Percentiles rank a stretch among this genome's conserved stretches.
These are phyloP conservation scores for Aythya baeri DNA, from an alignment of 2,113 vertebrate genomes.

Conservation along the genomic window DNA sequence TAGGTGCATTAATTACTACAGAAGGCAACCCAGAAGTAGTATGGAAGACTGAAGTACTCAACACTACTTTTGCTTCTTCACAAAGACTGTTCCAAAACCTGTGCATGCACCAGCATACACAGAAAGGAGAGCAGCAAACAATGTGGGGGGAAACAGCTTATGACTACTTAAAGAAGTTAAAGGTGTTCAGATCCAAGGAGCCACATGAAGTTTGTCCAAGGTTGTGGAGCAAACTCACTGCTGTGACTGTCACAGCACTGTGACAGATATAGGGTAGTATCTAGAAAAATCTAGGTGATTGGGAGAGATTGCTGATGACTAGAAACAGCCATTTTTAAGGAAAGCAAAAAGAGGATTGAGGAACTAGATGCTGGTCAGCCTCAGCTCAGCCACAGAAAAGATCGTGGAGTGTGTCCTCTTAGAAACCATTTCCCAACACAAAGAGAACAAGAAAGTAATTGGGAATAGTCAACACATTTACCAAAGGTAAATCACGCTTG, in stretches of 20 bases:
- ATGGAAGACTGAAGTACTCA: not conserved
- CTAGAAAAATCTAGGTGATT: not conserved
- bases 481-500: not conserved
- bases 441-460: not conserved
- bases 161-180: not conserved
- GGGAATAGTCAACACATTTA: not conserved
- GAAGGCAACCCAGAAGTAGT: not conserved
- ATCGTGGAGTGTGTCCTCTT: not conserved
- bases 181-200: not conserved
- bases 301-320: not conserved
- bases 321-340: not conserved
- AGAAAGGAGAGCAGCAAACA: not conserved
- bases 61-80: not conserved
- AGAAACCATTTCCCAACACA: not conserved
- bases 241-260: not conserved
- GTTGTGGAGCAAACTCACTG: not conserved
- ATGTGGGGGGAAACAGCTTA: accelerated
- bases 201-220: not conserved
- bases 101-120: not conserved
- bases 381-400: not conserved
- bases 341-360: not conserved
- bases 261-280: not conserved
- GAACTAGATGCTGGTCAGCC: not conserved
- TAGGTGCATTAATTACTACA: not conserved
- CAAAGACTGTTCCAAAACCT: not conserved